Evolutionary conservation across 2,888 invertebrate genomes (phyloP).

Genomic region (Suillia variegata): DNA sequence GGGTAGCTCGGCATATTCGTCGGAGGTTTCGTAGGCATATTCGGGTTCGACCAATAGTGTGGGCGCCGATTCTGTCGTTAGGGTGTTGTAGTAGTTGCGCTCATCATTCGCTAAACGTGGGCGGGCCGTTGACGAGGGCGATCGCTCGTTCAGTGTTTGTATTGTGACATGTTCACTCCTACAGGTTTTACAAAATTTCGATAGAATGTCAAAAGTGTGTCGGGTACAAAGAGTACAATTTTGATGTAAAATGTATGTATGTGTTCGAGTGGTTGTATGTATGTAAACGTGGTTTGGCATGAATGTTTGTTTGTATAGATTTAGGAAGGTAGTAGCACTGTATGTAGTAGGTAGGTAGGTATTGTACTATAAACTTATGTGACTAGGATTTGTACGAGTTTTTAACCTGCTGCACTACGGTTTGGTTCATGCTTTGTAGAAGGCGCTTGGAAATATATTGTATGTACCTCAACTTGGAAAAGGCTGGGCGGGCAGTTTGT

Average conservation of each 20-base stretch:
- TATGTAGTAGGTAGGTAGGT: not conserved
- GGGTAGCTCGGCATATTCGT: slow-evolving; percentile 33
- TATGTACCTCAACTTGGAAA: not conserved
- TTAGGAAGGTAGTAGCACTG: no score
- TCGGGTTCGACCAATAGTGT: slow-evolving; percentile 25
- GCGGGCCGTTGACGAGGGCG: slow-evolving; percentile 34
- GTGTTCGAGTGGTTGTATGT: slow-evolving; percentile 12
- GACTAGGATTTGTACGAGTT: not conserved
- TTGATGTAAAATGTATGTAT: slow-evolving; percentile 18
- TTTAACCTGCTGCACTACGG: not conserved
- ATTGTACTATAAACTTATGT: not conserved
- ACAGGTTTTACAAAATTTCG: not conserved
- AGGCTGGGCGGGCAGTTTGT: not conserved
- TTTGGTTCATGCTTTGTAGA: not conserved
- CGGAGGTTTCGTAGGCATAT: slow-evolving; percentile 41
- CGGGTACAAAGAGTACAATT: slow-evolving; percentile 4
- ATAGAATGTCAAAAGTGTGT: slow-evolving; percentile 14
- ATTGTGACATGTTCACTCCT: slow-evolving; percentile 47
- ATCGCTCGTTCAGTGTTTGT: slow-evolving; percentile 37
- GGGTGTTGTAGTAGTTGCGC: slow-evolving; percentile 42
- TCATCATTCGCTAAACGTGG: slow-evolving; percentile 35
- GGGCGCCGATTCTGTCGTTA: slow-evolving; percentile 33
- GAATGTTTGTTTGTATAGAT: slow-evolving; percentile 16
- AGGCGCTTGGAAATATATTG: no score
- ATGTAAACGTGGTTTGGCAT: not conserved